These are phyloP conservation scores for Drosophila repleta DNA, from an alignment of 1,140 invertebrate genomes.

Conservation along the genomic window DNA sequence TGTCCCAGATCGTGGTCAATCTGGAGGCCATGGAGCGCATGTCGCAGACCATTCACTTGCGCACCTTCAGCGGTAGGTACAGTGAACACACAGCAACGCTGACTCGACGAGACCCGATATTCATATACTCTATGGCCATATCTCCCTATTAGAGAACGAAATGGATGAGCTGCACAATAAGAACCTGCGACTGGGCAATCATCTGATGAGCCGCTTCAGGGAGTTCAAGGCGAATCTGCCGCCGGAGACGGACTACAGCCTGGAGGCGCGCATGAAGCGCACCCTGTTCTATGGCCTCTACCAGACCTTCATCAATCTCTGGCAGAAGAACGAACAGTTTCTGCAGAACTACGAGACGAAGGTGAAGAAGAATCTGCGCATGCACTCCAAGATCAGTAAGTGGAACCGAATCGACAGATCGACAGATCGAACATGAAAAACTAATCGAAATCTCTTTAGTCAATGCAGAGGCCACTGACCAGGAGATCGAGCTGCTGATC, in stretches of 20 bases:
- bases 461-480: slow-evolving; percentile 75
- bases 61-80: slow-evolving; percentile 73
- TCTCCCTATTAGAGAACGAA: slow-evolving; percentile 69
- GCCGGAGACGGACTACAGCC: slow-evolving; percentile 70
- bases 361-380: slow-evolving; percentile 74
- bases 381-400: slow-evolving; percentile 81
- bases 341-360: slow-evolving; percentile 74
- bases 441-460: slow-evolving; percentile 45
- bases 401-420: background rate
- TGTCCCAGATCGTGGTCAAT: slow-evolving; percentile 71
- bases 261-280: slow-evolving; percentile 80
- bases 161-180: slow-evolving; percentile 76
- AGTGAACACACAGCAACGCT: slow-evolving; percentile 9
- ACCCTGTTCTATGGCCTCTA: slow-evolving; percentile 80
- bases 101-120: background rate
- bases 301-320: slow-evolving; percentile 78
- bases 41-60: slow-evolving; percentile 74
- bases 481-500: slow-evolving; percentile 79
- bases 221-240: slow-evolving; percentile 79
- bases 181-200: slow-evolving; percentile 72
- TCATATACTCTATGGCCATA: too few relatives aligned
- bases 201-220: slow-evolving; percentile 70
- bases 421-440: background rate
- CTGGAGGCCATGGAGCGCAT: slow-evolving; percentile 79
- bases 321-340: slow-evolving; percentile 80